phyloP scores from a whole-genome alignment of 2,888 invertebrate species.

The Geotrupes spiniger region DNA sequence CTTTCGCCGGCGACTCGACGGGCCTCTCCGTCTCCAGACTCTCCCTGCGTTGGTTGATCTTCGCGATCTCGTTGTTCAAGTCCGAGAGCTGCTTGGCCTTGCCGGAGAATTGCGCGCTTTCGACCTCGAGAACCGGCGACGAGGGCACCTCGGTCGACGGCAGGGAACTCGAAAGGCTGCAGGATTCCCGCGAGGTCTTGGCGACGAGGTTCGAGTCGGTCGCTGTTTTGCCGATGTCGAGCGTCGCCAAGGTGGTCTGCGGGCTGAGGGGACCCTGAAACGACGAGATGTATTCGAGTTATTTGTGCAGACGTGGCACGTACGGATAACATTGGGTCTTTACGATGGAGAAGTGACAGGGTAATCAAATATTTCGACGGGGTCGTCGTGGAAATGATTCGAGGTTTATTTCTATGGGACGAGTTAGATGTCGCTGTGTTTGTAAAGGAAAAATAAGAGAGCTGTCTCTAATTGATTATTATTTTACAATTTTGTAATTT shows the following conservation, averaged over 20 bases:
- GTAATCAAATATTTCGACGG: background rate
- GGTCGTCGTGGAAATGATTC: too few relatives aligned
- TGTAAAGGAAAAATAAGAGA: too few relatives aligned
- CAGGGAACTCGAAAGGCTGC: conserved; percentile 16
- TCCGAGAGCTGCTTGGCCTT: conserved; percentile 48
- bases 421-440: too few relatives aligned
- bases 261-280: conserved; percentile 59
- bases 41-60: conserved; percentile 55
- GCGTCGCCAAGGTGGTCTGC: conserved; percentile 54
- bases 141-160: conserved; percentile 31
- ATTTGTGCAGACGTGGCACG: too few relatives aligned
- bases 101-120: conserved; percentile 16
- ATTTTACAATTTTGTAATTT: too few relatives aligned
- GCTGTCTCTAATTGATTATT: too few relatives aligned
- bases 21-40: conserved; percentile 24
- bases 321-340: too few relatives aligned
- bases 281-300: conserved; percentile 1
- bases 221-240: conserved; percentile 37
- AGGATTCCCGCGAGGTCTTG: background rate
- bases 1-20: conserved; percentile 19
- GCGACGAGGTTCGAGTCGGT: conserved; percentile 9
- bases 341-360: background rate
- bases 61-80: conserved; percentile 61
- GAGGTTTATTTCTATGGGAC: too few relatives aligned
- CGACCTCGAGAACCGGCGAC: conserved; percentile 16